phyloP scores from a whole-genome alignment of 2,797 vertebrate species.

The Masticophis lateralis region DNA sequence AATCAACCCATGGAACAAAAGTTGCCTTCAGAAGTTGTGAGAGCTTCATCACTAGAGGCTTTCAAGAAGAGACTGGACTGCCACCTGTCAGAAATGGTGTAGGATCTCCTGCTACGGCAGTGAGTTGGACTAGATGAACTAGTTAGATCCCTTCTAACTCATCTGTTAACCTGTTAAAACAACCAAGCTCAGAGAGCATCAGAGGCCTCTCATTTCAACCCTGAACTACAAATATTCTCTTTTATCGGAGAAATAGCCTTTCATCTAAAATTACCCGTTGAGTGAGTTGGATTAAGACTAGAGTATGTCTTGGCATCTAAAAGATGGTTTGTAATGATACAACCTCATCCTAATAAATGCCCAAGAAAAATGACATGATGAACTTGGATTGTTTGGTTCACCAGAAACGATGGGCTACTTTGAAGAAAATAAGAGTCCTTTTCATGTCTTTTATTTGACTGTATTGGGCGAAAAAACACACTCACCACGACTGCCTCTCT shows the following conservation, averaged over 20 bases:
- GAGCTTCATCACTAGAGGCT: too few species aligned
- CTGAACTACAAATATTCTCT: not conserved
- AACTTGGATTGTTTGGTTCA: not conserved
- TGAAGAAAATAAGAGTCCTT: not conserved
- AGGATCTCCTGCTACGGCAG: too few species aligned
- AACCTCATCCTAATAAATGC: not conserved
- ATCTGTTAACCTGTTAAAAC: too few species aligned
- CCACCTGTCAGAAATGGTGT: too few species aligned
- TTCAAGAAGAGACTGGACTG: too few species aligned
- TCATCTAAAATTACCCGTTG: not conserved
- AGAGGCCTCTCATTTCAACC: not conserved
- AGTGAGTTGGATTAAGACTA: not conserved
- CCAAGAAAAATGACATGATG: not conserved
- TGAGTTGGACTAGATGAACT: too few species aligned
- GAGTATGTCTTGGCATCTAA: not conserved
- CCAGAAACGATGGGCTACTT: not conserved
- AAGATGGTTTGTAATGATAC: not conserved
- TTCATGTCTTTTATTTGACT: too few species aligned
- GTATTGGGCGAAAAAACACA: not conserved
- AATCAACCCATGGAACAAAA: too few species aligned
- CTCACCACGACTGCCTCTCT: conserved; percentile 89
- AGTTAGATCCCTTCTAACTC: too few species aligned
- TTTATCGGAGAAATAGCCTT: not conserved
- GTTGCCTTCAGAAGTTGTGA: too few species aligned
- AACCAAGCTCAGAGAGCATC: not conserved